A percentile compares a stretch with the other conserved stretches of the same genome.
Conservation (phyloP, 2,888 invertebrate genomes). For the Thera britannica region DNA sequence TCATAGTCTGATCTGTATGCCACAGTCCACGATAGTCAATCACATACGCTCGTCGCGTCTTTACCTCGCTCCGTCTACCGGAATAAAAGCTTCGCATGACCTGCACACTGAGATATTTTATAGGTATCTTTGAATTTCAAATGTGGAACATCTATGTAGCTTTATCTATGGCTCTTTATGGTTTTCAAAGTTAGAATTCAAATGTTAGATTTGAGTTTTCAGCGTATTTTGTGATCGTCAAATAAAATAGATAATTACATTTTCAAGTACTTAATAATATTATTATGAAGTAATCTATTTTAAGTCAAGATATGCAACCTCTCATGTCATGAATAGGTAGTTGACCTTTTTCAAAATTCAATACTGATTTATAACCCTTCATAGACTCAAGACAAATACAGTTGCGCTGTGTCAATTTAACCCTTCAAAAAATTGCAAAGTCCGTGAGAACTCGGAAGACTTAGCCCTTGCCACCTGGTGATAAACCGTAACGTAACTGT, state of each 20-base stretch:
- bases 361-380: constrained; percentile 27
- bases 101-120: constrained; percentile 59
- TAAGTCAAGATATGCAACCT: neutral
- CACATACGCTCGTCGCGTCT: constrained; percentile 58
- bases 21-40: constrained; percentile 53
- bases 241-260: no score
- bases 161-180: constrained; percentile 19
- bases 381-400: constrained; percentile 35
- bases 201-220: neutral
- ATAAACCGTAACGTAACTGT: constrained; percentile 76
- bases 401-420: constrained; percentile 31
- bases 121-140: constrained; percentile 54
- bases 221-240: neutral
- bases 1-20: neutral
- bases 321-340: constrained; percentile 3
- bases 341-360: constrained; percentile 28
- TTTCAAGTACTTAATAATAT: no score
- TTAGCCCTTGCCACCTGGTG: constrained; percentile 67
- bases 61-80: constrained; percentile 66
- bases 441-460: constrained; percentile 76
- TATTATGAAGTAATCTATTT: neutral
- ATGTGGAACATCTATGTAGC: constrained; percentile 32
- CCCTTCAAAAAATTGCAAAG: constrained; percentile 32
- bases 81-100: constrained; percentile 71
- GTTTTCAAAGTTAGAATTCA: neutral